Conservation (phyloP, 64 coral and sea anemone species). For the Actinia equina region DNA sequence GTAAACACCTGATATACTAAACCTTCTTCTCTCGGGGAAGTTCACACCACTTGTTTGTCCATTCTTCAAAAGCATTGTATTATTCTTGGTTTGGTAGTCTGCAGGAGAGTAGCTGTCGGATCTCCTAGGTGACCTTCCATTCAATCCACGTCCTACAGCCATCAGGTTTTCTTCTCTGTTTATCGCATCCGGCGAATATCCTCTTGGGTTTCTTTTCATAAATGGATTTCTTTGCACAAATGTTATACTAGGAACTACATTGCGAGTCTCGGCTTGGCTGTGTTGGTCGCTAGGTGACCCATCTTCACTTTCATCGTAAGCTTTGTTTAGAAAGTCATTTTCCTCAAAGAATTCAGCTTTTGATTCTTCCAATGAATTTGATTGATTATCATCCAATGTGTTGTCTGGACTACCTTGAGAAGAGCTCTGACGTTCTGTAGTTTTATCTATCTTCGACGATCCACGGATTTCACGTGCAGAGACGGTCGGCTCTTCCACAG, state of each 20-base stretch:
- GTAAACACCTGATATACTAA: not conserved
- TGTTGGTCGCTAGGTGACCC: not conserved
- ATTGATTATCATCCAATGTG: not conserved
- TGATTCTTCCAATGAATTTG: not conserved
- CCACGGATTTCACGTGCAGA: not conserved
- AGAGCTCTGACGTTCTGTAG: not conserved
- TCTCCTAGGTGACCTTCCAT: not conserved
- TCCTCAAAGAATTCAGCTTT: not conserved
- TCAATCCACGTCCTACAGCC: not conserved
- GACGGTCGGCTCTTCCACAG: not conserved
- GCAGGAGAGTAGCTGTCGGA: not conserved
- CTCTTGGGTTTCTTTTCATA: not conserved
- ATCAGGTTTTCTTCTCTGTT: not conserved
- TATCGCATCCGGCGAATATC: not conserved
- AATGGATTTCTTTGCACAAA: no score
- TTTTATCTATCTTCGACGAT: not conserved
- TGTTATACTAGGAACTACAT: not conserved
- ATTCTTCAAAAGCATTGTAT: not conserved
- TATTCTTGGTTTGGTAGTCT: not conserved
- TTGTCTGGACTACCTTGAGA: not conserved
- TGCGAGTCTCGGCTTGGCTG: not conserved
- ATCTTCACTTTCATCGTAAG: not conserved
- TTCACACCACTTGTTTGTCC: not conserved
- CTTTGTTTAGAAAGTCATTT: not conserved
- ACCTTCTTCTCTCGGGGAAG: not conserved